Base-by-base conservation (phyloP, 1,140 invertebrate genomes). In the Drosophila asahinai region DNA sequence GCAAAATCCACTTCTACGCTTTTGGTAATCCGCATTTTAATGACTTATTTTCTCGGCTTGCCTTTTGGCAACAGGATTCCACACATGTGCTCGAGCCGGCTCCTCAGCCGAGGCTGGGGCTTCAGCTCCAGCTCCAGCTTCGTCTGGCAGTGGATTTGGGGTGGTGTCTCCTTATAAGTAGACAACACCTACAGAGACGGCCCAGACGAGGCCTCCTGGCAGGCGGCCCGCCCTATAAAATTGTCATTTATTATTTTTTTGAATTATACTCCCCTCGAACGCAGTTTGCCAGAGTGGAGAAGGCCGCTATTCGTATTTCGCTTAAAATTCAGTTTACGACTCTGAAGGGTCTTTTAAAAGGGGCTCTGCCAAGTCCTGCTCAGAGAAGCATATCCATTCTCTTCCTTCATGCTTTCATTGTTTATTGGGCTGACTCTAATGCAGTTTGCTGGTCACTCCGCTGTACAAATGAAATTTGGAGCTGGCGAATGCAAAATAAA, bases 11-110 rank as follows among this genome's bases (percentile, higher is more conserved):
- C 84, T 87, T 87, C 86, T 75, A 84, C 86, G 84, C 86, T 78
- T 84, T 81, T 65, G 86, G 84, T 89, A 87, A 87, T 87, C 84
- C 84, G 84, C 84, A 89, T 89, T 87, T 87, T 87, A 87, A 87
- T 87, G 84, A 87, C 84, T 87, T 87, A 87, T 87, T 87, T 89
- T 90, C 84, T 89, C 65, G 73, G 66, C 63, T 86, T 77, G 84
- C 83, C 83, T 80, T 83, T 83, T 86, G 83, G 71, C 83, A 80
- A 74, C 62, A 48, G 65, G 54, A 68, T 57, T 65, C 45, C 80
- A 62, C 76, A 83, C 78, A 83, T 89, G 81, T 52, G 64, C 68
- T 22, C 30, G 25, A 40, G 49, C 8, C 38, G 61, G 66, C 66
- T 42, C 65, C 43, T 33, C 17, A 68, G 19, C 12, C 9, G 17